Conservation (phyloP, 30 jellyfish, hydroid and myxozoan species). For the Calvadosia cruxmelitensis region DNA sequence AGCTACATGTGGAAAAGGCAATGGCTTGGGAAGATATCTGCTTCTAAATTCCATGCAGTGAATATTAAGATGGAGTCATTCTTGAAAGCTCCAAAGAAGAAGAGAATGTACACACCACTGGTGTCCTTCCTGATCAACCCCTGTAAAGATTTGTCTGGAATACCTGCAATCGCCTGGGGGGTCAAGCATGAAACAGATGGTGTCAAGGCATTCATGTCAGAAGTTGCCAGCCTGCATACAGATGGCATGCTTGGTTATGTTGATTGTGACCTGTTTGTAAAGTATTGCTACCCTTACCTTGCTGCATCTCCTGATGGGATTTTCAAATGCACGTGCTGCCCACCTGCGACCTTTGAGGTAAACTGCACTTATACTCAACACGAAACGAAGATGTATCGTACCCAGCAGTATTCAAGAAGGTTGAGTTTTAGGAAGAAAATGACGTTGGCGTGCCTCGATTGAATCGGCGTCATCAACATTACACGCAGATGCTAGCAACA, state of each 20-base stretch:
- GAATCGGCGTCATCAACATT: too few relatives aligned
- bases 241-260: constrained; percentile 8
- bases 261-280: constrained; percentile 1
- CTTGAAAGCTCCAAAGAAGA: too few relatives aligned
- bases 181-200: constrained; percentile 17
- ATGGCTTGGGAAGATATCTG: constrained; percentile 17
- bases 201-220: constrained; percentile 10
- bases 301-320: too few relatives aligned
- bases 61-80: too few relatives aligned
- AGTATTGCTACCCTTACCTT: too few relatives aligned
- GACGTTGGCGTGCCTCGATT: too few relatives aligned
- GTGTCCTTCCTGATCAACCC: constrained; percentile 4
- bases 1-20: constrained; percentile 10
- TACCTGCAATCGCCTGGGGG: constrained; percentile 23
- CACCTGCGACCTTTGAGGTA: too few relatives aligned
- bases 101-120: constrained; percentile 15
- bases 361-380: constrained; percentile 17
- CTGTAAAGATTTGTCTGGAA: constrained; percentile 9
- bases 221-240: neutral
- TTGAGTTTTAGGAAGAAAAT: too few relatives aligned
- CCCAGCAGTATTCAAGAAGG: too few relatives aligned
- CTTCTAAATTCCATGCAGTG: constrained; percentile 14
- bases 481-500: too few relatives aligned
- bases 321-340: constrained; percentile 2
- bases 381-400: too few relatives aligned